phyloP scores from a whole-genome alignment of 2,113 vertebrate species.

The Tringa solitaria region DNA sequence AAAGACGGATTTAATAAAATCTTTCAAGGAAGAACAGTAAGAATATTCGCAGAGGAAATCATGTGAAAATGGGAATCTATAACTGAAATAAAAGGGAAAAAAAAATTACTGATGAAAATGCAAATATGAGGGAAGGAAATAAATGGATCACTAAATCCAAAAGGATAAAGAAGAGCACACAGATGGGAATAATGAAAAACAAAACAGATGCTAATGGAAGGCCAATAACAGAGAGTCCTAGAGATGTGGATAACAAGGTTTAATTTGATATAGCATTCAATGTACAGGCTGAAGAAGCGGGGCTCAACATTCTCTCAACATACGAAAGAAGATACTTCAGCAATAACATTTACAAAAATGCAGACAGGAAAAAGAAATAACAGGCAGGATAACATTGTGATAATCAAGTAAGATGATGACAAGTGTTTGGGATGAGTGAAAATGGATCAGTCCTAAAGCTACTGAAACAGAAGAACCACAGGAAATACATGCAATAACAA shows the following conservation, averaged over 20 bases:
- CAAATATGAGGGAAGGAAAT: neutral
- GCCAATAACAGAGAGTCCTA: neutral
- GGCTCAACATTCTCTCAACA: neutral
- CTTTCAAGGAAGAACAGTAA: neutral
- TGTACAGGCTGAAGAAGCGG: neutral
- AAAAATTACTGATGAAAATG: neutral
- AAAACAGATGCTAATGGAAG: neutral
- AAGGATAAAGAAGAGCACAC: slow-evolving; percentile 17
- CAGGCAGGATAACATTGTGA: neutral
- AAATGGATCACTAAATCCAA: neutral
- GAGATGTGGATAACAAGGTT: neutral
- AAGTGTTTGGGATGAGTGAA: neutral
- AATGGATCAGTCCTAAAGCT: neutral
- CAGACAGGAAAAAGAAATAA: neutral
- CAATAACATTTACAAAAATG: neutral
- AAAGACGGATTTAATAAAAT: neutral
- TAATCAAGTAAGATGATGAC: neutral
- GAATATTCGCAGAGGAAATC: neutral
- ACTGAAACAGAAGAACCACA: neutral
- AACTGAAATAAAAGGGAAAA: neutral
- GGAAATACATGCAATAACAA: neutral
- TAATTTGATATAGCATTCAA: neutral
- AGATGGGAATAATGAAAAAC: neutral
- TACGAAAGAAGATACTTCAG: neutral
- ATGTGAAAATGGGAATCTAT: neutral